phyloP scores from a whole-genome alignment of 2,113 vertebrate genomes.

The Rafetus swinhoei region DNA sequence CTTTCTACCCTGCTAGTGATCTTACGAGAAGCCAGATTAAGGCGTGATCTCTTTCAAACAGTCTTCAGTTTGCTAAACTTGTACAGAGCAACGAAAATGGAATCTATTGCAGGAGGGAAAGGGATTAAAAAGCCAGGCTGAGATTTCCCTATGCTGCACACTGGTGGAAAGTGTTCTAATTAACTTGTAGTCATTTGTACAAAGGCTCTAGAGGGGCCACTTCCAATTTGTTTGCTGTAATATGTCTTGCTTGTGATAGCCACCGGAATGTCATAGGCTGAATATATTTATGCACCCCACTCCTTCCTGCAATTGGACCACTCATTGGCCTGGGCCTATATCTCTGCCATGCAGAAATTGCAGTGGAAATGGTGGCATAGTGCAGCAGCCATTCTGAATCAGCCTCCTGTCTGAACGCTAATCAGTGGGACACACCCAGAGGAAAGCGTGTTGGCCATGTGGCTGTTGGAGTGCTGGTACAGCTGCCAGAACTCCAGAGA shows the following conservation, averaged over 20 bases:
- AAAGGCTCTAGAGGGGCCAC: not conserved
- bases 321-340: not conserved
- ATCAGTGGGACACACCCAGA: not conserved
- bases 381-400: not conserved
- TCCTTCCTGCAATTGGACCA: not conserved
- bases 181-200: rapidly evolving
- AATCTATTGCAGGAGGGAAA: constrained; percentile 26
- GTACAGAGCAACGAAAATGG: constrained; percentile 46
- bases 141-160: constrained; percentile 37
- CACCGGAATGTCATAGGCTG: not conserved
- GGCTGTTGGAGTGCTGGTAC: not conserved
- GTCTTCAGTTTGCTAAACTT: constrained; percentile 55
- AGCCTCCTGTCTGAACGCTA: not conserved
- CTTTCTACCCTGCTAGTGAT: constrained; percentile 39
- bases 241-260: not conserved
- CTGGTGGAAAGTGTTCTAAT: not conserved
- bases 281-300: not conserved
- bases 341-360: not conserved
- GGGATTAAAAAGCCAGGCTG: not conserved
- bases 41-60: constrained; percentile 50
- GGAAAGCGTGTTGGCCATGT: not conserved
- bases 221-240: not conserved
- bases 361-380: not conserved
- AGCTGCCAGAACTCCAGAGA: not conserved
- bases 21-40: constrained; percentile 61